Base-by-base conservation (phyloP, 2,113 vertebrate species). In the Melanocharis versteri region DNA sequence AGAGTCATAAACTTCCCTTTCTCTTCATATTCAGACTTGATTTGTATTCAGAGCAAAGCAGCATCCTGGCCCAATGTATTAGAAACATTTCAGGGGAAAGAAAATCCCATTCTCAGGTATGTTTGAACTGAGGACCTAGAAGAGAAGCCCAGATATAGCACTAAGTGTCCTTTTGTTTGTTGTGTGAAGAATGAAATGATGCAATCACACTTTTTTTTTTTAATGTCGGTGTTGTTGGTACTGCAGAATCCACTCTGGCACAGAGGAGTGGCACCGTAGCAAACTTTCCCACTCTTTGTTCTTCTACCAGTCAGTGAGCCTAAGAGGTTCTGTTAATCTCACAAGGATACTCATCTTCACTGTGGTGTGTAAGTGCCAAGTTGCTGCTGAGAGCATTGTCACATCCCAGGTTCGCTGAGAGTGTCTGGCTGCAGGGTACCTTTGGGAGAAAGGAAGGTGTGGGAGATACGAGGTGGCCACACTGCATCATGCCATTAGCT, bases 161-260 rank as follows among this genome's bases (percentile, higher is more conserved):
- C 53, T 31, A 83, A 58, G 31, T 18, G 31, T 10, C 18, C 15
- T 77, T 94, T 64, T 51, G 31, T 42, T 94, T 47, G 6, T 4
- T 66, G 3, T 42, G 27, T 54, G 76, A 76, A 58, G 50, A 91
- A 83, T 21, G 15, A 82, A 68, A 28, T 61, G 2, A 64, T 37
- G 12, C 17, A n/a, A 5, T 57, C 1, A 0, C 3, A 0, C 13
- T 6, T 7, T 0, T 4, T 26, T 48, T 75, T 62, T 40, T 81
- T 60, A 62, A 15, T 30, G 28, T 42, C 23, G 1, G 8, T 35
- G 5, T 15, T 61, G 21, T 10, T 57, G 31, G 6, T 72, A 23
- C 30, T 60, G 19, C 54, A 44, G 9, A 30, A 84, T 26, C 44
- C 31, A 11, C 0, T 0, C 22, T 54, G 70, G 39, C 10, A 47